A percentile compares a stretch with the other conserved stretches of the same genome.
These are phyloP conservation scores for Thereva unica DNA, from an alignment of 2,888 invertebrate species.

Conservation along the genomic window DNA sequence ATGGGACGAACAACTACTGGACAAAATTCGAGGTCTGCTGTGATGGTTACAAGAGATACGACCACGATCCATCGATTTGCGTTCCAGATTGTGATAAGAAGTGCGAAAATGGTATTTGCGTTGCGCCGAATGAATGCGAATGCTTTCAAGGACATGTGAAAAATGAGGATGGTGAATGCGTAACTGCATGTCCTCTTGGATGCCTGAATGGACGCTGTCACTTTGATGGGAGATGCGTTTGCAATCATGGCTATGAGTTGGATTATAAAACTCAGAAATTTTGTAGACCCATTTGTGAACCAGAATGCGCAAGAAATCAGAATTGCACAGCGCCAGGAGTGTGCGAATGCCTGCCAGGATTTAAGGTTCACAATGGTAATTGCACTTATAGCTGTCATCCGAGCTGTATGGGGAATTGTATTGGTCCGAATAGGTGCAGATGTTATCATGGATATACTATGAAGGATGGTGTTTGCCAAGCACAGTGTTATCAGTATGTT, in stretches of 20 bases:
- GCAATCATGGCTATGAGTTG: slow-evolving; percentile 9
- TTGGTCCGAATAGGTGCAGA: slow-evolving; percentile 46
- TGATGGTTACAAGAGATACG: no score
- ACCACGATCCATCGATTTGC: slow-evolving; percentile 44
- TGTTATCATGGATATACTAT: slow-evolving; percentile 48
- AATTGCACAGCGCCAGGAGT: no score
- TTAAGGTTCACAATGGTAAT: no score
- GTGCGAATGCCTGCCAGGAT: no score
- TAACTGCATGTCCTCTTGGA: slow-evolving; percentile 9
- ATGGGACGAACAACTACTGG: no score
- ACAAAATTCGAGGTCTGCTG: no score
- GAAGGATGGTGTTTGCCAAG: background rate
- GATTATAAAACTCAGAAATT: background rate
- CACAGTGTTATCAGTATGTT: no score
- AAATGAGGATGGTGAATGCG: slow-evolving; percentile 36
- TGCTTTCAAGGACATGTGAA: slow-evolving; percentile 45
- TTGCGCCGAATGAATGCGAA: slow-evolving; percentile 47
- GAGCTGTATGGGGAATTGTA: slow-evolving; percentile 46
- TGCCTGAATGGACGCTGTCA: slow-evolving; percentile 23
- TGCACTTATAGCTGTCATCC: no score
- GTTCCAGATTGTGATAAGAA: slow-evolving; percentile 52
- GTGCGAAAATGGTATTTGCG: slow-evolving; percentile 58
- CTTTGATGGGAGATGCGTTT: slow-evolving; percentile 3
- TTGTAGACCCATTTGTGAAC: slow-evolving; percentile 34
- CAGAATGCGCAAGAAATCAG: no score